Evolutionary conservation across 2,113 vertebrate species (phyloP), one percentile per base, ranked within the genome.

Genomic region (Strix aluco): DNA sequence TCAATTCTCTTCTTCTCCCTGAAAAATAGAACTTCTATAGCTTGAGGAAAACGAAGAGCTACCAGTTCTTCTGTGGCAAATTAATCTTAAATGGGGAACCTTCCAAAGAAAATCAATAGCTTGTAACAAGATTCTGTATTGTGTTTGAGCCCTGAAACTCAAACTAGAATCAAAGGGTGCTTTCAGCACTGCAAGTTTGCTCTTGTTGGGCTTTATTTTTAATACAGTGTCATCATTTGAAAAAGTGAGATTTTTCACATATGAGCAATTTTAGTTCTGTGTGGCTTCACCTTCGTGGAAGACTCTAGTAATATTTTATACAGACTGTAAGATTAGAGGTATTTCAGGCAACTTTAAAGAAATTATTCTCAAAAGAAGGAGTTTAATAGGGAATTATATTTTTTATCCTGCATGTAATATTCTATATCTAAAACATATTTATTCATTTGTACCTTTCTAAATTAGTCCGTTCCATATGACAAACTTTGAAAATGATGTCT

Each of bases 31-130:
- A 78, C 40, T 87, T 75, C 66, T 90, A 6, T 74, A 63, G 84
- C 91, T 90, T 2, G 13, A 93, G 86, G 83, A 85, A 94, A 95
- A 87, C 74, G 51, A 95, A 91, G 59, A 91, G 59, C 80, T 42
- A 36, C 88, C 77, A 51, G 32, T 92, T 91, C 78, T 86, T 88
- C 61, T 88, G 23, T 83, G 54, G 88, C 81, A 96, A 96, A 96
- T 96, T 96, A 94, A 96, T 96, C 95, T 96, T 95, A 83, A 93
- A 95, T 40, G 22, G 44, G 49, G 86, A 88, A 77, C 86, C 90
- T 94, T 96, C 74, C 79, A 36, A 84, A 91, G 84, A 88, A 96
- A 96, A 96, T 92, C 92, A 91, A 54, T 94, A 90, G 72, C 16
- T 87, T 97, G 70, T 92, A 96, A 95, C 52, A 81, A 85, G 89